Conservation (phyloP, 1,140 invertebrate species). For the Nixonia krombeini region DNA sequence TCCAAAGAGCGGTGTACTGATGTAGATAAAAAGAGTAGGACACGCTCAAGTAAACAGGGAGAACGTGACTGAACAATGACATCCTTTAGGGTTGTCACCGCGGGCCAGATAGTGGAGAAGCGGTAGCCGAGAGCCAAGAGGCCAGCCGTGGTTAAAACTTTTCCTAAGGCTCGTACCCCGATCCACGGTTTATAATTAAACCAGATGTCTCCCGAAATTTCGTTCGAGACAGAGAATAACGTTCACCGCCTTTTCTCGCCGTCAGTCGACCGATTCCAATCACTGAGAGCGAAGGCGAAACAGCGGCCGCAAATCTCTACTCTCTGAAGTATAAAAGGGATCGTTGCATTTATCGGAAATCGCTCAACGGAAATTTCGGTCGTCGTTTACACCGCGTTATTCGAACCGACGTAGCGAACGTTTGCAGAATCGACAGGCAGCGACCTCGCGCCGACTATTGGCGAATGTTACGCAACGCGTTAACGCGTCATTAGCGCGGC, state of each 20-base stretch:
- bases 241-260: neutral
- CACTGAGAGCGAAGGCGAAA: neutral
- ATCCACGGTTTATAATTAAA: slow-evolving; percentile 33
- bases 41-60: slow-evolving; percentile 44
- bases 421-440: no score
- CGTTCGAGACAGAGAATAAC: neutral
- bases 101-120: slow-evolving; percentile 34
- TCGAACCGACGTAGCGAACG: no score
- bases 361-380: no score
- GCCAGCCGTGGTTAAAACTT: slow-evolving; percentile 19
- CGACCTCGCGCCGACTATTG: no score
- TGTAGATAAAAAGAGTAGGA: slow-evolving; percentile 43
- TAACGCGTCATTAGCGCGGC: neutral
- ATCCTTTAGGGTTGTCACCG: slow-evolving; percentile 34
- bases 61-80: slow-evolving; percentile 65
- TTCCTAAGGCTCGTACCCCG: slow-evolving; percentile 16
- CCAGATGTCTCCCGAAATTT: neutral
- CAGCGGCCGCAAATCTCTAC: no score
- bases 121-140: slow-evolving; percentile 45
- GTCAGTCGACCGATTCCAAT: neutral
- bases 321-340: no score
- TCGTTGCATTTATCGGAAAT: no score
- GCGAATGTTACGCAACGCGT: neutral
- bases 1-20: slow-evolving; percentile 22
- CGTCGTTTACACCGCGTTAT: no score